These are phyloP conservation scores for Pseudococcus jackbeardsleyi DNA, from an alignment of 2,888 invertebrate genomes.

Conservation along the genomic window DNA sequence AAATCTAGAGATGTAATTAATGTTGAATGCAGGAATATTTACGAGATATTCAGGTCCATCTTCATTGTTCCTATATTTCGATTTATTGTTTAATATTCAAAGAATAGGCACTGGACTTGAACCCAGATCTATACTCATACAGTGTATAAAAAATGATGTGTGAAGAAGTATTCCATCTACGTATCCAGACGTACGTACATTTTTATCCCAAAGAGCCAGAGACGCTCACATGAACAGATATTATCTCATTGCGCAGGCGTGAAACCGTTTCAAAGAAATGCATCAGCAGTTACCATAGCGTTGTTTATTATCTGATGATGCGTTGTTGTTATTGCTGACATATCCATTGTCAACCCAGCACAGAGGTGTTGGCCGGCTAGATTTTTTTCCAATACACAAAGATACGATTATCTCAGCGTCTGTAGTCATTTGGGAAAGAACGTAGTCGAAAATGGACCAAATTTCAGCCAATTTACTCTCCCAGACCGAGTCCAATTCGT, in stretches of 20 bases:
- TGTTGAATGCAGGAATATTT: neutral
- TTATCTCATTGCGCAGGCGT: constrained; percentile 52
- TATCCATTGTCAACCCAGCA: constrained; percentile 47
- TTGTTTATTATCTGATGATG: constrained; percentile 58
- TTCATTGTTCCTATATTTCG: no score
- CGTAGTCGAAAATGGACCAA: neutral
- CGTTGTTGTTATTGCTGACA: constrained; percentile 49
- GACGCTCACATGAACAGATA: neutral
- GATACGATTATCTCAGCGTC: neutral
- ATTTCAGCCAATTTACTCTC: constrained; percentile 27
- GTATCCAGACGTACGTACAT: neutral
- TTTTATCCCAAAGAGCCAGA: neutral
- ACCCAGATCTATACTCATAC: neutral
- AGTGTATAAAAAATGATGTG: neutral
- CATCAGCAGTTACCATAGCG: constrained; percentile 22
- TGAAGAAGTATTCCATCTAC: neutral
- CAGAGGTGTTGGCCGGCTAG: neutral
- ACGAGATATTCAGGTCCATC: neutral
- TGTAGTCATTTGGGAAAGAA: neutral
- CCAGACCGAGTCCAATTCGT: neutral
- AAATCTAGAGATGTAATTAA: neutral
- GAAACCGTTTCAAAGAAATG: constrained; percentile 52
- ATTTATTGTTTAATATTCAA: no score
- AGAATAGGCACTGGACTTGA: no score
- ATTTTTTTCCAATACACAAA: neutral